These are phyloP conservation scores for Clarias macrocephalus DNA, from an alignment of 2,113 vertebrate genomes.

Conservation along the genomic window DNA sequence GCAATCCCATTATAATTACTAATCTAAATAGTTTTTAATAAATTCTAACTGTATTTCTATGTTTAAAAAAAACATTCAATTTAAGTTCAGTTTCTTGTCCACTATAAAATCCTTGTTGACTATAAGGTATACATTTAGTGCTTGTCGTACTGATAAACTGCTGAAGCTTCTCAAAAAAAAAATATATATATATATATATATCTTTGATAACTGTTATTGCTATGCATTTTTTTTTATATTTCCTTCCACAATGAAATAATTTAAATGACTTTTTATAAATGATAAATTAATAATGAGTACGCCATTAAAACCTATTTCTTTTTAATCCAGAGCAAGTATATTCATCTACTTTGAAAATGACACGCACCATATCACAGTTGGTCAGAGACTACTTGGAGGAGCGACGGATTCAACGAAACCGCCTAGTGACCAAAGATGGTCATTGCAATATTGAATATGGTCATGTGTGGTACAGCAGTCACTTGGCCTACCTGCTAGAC, in stretches of 20 bases:
- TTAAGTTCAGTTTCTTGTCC: not conserved
- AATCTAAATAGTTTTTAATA: not conserved
- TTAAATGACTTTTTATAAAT: not conserved
- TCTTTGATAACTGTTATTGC: not conserved
- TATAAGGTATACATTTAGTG: not conserved
- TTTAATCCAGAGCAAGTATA: not conserved
- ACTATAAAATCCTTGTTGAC: not conserved
- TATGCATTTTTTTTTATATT: not conserved
- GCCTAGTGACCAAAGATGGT: conserved; percentile 92
- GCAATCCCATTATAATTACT: not conserved
- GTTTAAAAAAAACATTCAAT: not conserved
- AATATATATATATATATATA: too few species aligned
- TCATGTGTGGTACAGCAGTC: conserved; percentile 81
- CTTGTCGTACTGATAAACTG: not conserved
- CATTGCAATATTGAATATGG: conserved; percentile 95
- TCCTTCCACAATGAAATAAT: not conserved
- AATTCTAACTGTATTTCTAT: not conserved
- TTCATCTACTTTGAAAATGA: conserved; percentile 73
- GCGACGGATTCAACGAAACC: conserved; percentile 63
- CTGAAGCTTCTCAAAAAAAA: not conserved
- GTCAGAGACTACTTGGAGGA: conserved; percentile 68
- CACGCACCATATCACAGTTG: conserved; percentile 74
- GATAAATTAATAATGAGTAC: not conserved
- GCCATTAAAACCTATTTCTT: not conserved
- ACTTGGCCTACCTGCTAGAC: conserved; percentile 85